Conservation (phyloP, 2,888 invertebrate genomes). For the Embidobia sp. region DNA sequence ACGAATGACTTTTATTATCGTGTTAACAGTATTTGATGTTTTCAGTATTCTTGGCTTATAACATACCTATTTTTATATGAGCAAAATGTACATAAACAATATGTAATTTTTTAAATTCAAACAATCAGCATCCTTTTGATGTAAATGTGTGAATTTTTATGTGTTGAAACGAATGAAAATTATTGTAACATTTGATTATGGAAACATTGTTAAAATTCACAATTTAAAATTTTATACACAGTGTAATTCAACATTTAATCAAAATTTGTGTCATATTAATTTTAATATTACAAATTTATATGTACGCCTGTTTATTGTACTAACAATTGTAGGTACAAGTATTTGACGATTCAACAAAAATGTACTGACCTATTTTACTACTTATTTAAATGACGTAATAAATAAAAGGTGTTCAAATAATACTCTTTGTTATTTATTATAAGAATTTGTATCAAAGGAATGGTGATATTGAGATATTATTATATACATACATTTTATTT, state of each 20-base stretch:
- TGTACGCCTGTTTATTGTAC: not conserved
- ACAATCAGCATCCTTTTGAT: no score
- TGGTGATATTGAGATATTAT: no score
- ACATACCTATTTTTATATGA: slow-evolving; percentile 3
- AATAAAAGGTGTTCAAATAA: not conserved
- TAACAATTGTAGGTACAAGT: slow-evolving; percentile 6
- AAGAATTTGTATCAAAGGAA: not conserved
- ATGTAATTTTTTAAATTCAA: not conserved
- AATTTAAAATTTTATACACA: not conserved
- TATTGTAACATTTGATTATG: no score
- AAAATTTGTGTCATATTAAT: slow-evolving; percentile 7
- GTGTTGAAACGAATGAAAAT: no score
- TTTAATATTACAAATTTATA: not conserved
- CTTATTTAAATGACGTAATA: not conserved
- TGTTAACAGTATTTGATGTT: slow-evolving; percentile 21
- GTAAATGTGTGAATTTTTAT: no score
- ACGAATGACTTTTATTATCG: no score
- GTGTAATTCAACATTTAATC: not conserved
- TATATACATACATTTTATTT: slow-evolving; percentile 46
- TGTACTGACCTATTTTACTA: not conserved
- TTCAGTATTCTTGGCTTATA: slow-evolving; percentile 27
- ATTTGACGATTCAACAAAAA: not conserved
- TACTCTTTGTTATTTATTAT: not conserved
- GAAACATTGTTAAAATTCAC: not conserved
- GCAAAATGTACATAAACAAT: slow-evolving; percentile 13